Conservation (phyloP, 2,113 vertebrate species). For the Sinocyclocheilus anshuiensis region DNA sequence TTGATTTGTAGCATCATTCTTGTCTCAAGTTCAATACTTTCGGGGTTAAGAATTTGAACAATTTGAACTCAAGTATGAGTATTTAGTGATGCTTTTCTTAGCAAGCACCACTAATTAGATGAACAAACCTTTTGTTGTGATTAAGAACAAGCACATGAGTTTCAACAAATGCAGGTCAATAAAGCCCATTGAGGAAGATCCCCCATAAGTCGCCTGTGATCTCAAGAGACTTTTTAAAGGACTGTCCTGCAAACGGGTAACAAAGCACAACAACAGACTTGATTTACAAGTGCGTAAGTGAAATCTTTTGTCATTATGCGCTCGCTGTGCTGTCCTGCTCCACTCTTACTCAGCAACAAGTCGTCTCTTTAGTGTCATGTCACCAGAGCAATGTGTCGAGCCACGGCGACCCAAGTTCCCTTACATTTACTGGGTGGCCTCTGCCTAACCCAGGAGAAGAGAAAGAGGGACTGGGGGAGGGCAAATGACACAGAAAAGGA, state of each 20-base stretch:
- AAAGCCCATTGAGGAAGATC: neutral
- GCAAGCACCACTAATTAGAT: neutral
- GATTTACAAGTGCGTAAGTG: slow-evolving; percentile 18
- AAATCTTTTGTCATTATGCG: neutral
- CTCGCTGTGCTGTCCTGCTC: neutral
- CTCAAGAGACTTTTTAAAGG: slow-evolving; percentile 28
- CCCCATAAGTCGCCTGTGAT: neutral
- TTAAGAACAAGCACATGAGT: neutral
- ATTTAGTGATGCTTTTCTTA: neutral
- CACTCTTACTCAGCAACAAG: slow-evolving; percentile 50
- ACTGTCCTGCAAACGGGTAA: neutral
- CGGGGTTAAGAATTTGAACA: neutral
- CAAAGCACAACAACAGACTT: neutral
- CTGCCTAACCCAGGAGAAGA: slow-evolving; percentile 42
- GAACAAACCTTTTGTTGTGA: neutral
- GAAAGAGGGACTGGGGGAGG: slow-evolving; percentile 21
- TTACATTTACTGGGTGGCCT: slow-evolving; percentile 43
- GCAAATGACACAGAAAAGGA: slow-evolving; percentile 40
- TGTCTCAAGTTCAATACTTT: neutral
- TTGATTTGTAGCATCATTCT: neutral
- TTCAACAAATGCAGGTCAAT: slow-evolving; percentile 12
- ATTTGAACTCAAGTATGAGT: neutral
- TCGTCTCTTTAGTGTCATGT: slow-evolving; percentile 48
- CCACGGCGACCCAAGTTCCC: slow-evolving; percentile 34
- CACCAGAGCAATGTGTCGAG: slow-evolving; percentile 43